Base-by-base conservation (phyloP, 1,140 invertebrate genomes). In the Lepidotrigona ventralis region DNA sequence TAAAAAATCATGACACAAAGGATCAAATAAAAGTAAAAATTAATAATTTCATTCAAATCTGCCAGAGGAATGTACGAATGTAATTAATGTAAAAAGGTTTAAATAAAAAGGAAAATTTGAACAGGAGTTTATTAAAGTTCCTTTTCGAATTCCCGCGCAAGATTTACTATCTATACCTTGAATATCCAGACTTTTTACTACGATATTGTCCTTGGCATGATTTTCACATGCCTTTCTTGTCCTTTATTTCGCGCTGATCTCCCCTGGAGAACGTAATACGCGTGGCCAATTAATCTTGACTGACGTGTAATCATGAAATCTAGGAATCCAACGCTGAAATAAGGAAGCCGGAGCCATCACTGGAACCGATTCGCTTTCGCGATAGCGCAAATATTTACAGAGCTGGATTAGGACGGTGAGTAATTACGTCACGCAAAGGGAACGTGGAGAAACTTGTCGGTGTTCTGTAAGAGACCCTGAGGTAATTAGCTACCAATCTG, bases 351-450 rank as follows among this genome's bases (percentile, higher is more conserved):
- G 56, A 66, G 11, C 19, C 53, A 63, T 68, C 39, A 8, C 39
- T 46, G 26, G 12, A 26, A 53, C 51, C 58, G 68, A 79, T 72
- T 54, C 39, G 58, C 68, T 26, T 79, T 66, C 69, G 46, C 23
- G 39, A 56, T 60, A 64, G 46, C 23, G 26, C 56, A 83, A 83
- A 83, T 79, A 79, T 76, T 81, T 63, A 75, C 64, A 51, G 46
- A 75, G 53, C 46, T 26, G 64, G 23, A 84, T 81, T 81, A 81
- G 71, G 15, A 74, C 60, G 79, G 46, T 66, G 77, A 80, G 78
- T 84, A 84, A 80, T 84, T 81, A 74, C 66, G 39, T 81, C 63
- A 60, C 64, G 29, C 39, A 54, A 81, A 74, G 79, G 72, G 71
- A 81, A 79, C 64, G 6, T 5, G 53, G 76, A 84, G 72, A 75